Evolutionary conservation across 2,113 vertebrate species (phyloP), one percentile per base, ranked within the genome.

Genomic region (Antidorcas marsupialis): DNA sequence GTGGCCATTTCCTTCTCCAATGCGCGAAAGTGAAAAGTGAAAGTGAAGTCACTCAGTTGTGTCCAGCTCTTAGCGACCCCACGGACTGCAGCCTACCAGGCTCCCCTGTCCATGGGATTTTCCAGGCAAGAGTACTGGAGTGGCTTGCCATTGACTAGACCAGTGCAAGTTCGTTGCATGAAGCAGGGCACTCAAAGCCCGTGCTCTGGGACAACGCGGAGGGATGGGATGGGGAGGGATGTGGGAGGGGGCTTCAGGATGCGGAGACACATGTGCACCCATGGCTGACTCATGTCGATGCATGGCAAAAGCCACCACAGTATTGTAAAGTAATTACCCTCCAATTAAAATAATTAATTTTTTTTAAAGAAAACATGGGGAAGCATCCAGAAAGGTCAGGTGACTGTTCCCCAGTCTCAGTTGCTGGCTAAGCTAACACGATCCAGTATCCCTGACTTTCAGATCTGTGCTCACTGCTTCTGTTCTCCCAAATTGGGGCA

Each of bases 261-360:
- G 2, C 2, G 0, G 67, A 21, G 19, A 39, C 19, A 71, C 10
- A 6, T 39, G n/a, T 71, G 19, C 19, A 36, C n/a, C 16, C 0
- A 0, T 71, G 67, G 19, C 67, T 39, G 67, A 71, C 9, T 71
- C 67, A 71, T 71, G 67, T 71, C 5, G 2, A 71, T 23, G 19
- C 67, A 71, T 71, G 67, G 67, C 67, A 74, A 39, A 74, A 71
- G 12, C 19, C 67, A 71, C 67, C n/a, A 71, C 67, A 12, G 11
- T 71, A 36, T 10, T 71, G 4, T 71, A 23, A 71, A 71, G 67
- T 71, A 13, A 71, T 71, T 71, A 71, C 67, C 67, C 10, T 71
- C 67, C 67, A 71, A 71, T 71, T 71, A 71, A 71, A 71, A 71
- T 71, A 71, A 71, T 71, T 36, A 23, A 6, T 23, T 21, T 71